Evolutionary conservation across 2,888 invertebrate species (phyloP).

Genomic region (Drosophila multiciliata): DNA sequence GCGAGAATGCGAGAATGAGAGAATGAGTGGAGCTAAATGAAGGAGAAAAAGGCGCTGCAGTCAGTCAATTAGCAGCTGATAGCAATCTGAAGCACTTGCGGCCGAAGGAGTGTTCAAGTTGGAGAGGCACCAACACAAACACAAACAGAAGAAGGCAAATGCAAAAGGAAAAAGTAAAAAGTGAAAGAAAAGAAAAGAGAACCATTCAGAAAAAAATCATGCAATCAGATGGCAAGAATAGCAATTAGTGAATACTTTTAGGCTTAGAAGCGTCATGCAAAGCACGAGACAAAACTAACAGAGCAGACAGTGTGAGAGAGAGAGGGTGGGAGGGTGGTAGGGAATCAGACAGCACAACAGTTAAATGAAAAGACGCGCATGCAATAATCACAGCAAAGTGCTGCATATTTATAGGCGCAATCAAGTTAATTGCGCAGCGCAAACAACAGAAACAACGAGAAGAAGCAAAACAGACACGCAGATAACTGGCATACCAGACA

Average conservation of each 20-base stretch:
- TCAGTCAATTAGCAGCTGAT: slow-evolving; percentile 69
- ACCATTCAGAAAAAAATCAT: slow-evolving; percentile 25
- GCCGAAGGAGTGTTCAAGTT: slow-evolving; percentile 28
- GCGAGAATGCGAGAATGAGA: slow-evolving; percentile 15
- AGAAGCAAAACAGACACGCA: slow-evolving; percentile 23
- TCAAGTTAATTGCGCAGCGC: slow-evolving; percentile 76
- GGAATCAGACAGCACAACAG: slow-evolving; percentile 25
- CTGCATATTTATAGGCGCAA: slow-evolving; percentile 82
- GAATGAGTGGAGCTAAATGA: slow-evolving; percentile 15
- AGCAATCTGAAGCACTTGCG: slow-evolving; percentile 49
- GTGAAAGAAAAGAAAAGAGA: background rate
- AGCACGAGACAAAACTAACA: slow-evolving; percentile 4
- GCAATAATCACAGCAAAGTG: slow-evolving; percentile 79
- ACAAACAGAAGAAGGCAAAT: too few species aligned
- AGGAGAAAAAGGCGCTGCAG: slow-evolving; percentile 24
- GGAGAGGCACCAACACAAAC: slow-evolving; percentile 1
- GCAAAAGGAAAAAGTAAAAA: too few species aligned
- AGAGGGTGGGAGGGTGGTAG: background rate
- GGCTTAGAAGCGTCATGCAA: slow-evolving; percentile 46
- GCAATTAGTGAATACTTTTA: slow-evolving; percentile 71
- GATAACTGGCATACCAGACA: slow-evolving; percentile 32
- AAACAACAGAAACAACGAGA: slow-evolving; percentile 21
- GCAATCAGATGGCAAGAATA: slow-evolving; percentile 68
- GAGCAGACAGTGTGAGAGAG: background rate
- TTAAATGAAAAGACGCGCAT: slow-evolving; percentile 54